Evolutionary conservation across 2,888 invertebrate species (phyloP), one percentile per base, ranked within the genome.

Genomic region (Cheilosia scutellata): DNA sequence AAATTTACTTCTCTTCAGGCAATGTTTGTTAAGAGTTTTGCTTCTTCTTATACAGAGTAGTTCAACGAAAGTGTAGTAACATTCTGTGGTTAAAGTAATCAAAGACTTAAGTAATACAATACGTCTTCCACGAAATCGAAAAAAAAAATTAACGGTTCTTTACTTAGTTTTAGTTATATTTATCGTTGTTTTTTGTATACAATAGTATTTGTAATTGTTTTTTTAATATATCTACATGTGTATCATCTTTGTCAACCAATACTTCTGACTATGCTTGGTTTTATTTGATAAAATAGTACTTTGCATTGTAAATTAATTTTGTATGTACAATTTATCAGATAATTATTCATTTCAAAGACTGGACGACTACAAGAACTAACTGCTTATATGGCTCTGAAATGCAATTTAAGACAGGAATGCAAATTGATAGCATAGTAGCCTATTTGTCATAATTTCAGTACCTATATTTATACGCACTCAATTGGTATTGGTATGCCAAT

Each of bases 101-200:
- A 42, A 58, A 68, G 16, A 51, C 49, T 58, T 74, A 29, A 20
- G 60, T 79, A 58, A 75, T 71, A 49, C 16, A 66, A 65, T 53
- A 49, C 68, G 86, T 86, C 86, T 86, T 86, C 86, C 86, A 82
- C 7, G 78, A 71, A 72, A 62, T 53, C 33, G 37, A 68, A 63
- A 29, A 27, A 40, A 65, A 40, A 65, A 53, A n/a, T 65, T 49
- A 76, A 86, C 33, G 82, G 86, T 86, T 82, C 82, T 86, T 77
- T 66, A 77, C 58, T 51, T 79, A 78, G 71, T 65, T 62, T 25
- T 72, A 82, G 68, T 25, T 51, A 72, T 86, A 82, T 72, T 82
- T 76, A 82, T 86, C 49, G 27, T 68, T 66, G 80, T 49, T 75
- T 62, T 62, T 7, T 60, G 44, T 57, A 49, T 60, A 42, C 44